phyloP scores from a whole-genome alignment of 1,140 invertebrate genomes.

The Callitettix versicolor region DNA sequence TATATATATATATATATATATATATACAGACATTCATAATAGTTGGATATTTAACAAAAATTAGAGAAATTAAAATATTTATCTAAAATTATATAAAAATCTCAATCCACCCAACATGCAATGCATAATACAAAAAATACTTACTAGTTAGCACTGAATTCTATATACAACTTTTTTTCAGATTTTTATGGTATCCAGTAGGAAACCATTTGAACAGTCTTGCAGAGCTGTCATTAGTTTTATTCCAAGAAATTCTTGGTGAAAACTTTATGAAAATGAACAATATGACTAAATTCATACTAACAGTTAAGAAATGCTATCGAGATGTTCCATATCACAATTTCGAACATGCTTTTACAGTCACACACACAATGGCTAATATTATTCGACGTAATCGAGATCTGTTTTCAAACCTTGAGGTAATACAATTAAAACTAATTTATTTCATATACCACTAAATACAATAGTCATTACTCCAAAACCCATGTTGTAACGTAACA shows the following conservation, averaged over 20 bases:
- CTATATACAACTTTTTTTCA: slow-evolving; percentile 10
- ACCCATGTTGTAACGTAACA: too few species aligned
- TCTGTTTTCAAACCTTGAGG: slow-evolving; percentile 39
- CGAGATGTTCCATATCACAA: slow-evolving; percentile 44
- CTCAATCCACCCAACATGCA: too few species aligned
- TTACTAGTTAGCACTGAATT: too few species aligned
- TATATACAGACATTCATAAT: too few species aligned
- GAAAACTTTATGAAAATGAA: slow-evolving; percentile 5
- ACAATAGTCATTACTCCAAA: too few species aligned
- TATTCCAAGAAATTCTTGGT: slow-evolving; percentile 10
- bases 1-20: too few species aligned
- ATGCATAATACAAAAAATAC: too few species aligned
- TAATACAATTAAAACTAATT: slow-evolving; percentile 24
- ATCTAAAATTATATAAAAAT: too few species aligned
- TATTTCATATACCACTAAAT: background rate
- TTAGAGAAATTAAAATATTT: too few species aligned
- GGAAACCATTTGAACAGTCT: slow-evolving; percentile 3
- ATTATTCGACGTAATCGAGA: slow-evolving; percentile 37
- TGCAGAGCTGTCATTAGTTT: slow-evolving; percentile 4
- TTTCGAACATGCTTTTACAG: slow-evolving; percentile 44
- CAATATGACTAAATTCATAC: slow-evolving; percentile 32
- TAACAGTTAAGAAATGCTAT: slow-evolving; percentile 40
- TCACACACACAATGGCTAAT: slow-evolving; percentile 44
- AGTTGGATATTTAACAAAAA: too few species aligned
- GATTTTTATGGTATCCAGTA: slow-evolving; percentile 14